A percentile compares a stretch with the other conserved stretches of the same genome.
Conservation (phyloP, 2,797 vertebrate genomes). For the Bryconaethiops microstoma region DNA sequence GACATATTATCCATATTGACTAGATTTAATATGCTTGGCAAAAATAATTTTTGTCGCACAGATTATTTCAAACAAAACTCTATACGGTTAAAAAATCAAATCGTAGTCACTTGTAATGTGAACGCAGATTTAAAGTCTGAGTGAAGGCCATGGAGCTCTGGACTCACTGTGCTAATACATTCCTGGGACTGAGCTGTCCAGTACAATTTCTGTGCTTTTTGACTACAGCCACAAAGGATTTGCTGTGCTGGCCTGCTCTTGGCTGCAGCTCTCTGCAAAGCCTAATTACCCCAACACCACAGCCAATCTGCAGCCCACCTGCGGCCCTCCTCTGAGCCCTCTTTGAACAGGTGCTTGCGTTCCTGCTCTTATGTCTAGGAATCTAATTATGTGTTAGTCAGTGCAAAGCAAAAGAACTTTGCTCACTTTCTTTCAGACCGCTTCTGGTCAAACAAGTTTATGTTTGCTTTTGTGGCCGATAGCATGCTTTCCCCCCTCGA, state of each 20-base stretch:
- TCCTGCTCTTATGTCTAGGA: slow-evolving; percentile 35
- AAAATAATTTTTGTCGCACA: no score
- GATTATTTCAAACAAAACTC: no score
- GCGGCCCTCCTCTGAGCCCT: slow-evolving; percentile 47
- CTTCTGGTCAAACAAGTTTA: neutral
- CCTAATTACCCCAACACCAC: slow-evolving; percentile 63
- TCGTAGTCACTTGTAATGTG: neutral
- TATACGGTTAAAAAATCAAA: neutral
- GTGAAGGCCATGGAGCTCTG: slow-evolving; percentile 39
- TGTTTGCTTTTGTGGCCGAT: neutral
- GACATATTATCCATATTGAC: no score
- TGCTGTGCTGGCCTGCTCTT: slow-evolving; percentile 68
- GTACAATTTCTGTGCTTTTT: slow-evolving; percentile 69
- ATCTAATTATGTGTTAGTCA: slow-evolving; percentile 45
- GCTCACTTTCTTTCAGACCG: neutral
- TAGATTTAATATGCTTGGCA: no score
- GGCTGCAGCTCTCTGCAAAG: slow-evolving; percentile 59
- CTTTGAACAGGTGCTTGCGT: slow-evolving; percentile 70
- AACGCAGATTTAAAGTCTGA: neutral
- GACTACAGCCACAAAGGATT: slow-evolving; percentile 71
- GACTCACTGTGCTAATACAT: slow-evolving; percentile 64
- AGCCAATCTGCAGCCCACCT: slow-evolving; percentile 66
- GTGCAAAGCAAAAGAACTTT: slow-evolving; percentile 12
- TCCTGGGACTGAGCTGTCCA: slow-evolving; percentile 73
- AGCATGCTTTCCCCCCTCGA: neutral